Evolutionary conservation across 2,888 invertebrate species (phyloP), one percentile per base, ranked within the genome.

Genomic region (Plemyria rubiginata): DNA sequence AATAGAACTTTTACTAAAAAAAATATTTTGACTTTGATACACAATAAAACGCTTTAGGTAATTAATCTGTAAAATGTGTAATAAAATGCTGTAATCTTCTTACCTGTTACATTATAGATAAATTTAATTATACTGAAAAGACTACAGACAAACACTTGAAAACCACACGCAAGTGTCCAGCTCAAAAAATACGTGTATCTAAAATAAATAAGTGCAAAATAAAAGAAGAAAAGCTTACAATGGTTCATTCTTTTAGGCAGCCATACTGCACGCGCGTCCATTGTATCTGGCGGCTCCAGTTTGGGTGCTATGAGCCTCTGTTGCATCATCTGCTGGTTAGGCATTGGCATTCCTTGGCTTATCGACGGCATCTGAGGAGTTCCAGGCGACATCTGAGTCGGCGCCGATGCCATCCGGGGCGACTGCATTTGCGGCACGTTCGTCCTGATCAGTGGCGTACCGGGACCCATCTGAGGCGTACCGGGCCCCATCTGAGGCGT

Each of bases 241-340:
- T 94, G 94, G 79, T 94, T 94, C 92, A 95, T 94, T 91, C 94
- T 86, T 84, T 94, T 94, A 70, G 94, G 94, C 85, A 94, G 92
- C 95, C 95, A 95, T 88, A 94, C 94, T 66, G 93, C 88, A 70
- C 94, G 87, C 58, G 94, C 93, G 75, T 94, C 94, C 88, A 92
- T 89, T 50, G 93, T 92, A 72, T 94, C 94, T 48, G 94, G 93
- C 22, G 94, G 94, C 78, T 94, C 94, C 73, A 94, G 79, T 84
- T 95, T 94, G 40, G 94, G 94, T 38, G 94, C 94, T 71, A 93
- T 86, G 4, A 86, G 79, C 76, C 93, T 80, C 61, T 91, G 90
- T 62, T 88, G 90, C 8, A 80, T 84, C 85, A 91, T 81, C 11
- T 91, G 92, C 61, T 89, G 90, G 51, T 82, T 87, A 8, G 86